These are phyloP conservation scores for Smittia aterrima DNA, from an alignment of 2,888 invertebrate species.

Conservation along the genomic window DNA sequence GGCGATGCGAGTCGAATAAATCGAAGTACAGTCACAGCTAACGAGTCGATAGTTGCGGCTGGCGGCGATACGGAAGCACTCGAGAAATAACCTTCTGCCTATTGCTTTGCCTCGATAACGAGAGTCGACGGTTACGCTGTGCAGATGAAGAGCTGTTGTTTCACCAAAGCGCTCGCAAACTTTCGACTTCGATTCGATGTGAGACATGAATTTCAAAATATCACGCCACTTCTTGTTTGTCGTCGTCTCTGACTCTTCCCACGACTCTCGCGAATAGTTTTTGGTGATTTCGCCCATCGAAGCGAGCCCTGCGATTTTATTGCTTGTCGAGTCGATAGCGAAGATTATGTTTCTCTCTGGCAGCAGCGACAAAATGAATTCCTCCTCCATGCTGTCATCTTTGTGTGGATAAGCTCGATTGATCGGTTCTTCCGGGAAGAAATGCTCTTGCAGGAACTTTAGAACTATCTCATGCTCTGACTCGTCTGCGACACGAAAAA, in stretches of 20 bases:
- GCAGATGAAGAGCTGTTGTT: conserved; percentile 16
- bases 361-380: conserved; percentile 15
- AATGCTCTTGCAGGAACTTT: conserved; percentile 12
- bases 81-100: conserved; percentile 18
- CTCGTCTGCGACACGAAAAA: not conserved
- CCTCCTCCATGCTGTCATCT: conserved; percentile 32
- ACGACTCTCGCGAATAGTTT: conserved; percentile 19
- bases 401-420: conserved; percentile 4
- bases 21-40: conserved; percentile 20
- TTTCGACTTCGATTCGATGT: conserved; percentile 29
- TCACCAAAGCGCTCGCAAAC: conserved; percentile 22
- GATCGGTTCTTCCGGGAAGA: conserved; percentile 24
- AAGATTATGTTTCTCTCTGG: conserved; percentile 22
- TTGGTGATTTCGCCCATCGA: conserved; percentile 23
- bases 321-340: conserved; percentile 9
- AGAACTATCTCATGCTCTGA: conserved; percentile 9
- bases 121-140: conserved; percentile 9
- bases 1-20: conserved; percentile 32
- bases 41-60: conserved; percentile 12
- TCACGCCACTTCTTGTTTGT: conserved; percentile 34
- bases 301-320: conserved; percentile 16
- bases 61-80: conserved; percentile 19
- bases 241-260: conserved; percentile 33
- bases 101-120: conserved; percentile 21
- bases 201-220: conserved; percentile 37